Evolutionary conservation across 2,113 vertebrate species (phyloP).

Genomic region (Psilopsiagon aurifrons): DNA sequence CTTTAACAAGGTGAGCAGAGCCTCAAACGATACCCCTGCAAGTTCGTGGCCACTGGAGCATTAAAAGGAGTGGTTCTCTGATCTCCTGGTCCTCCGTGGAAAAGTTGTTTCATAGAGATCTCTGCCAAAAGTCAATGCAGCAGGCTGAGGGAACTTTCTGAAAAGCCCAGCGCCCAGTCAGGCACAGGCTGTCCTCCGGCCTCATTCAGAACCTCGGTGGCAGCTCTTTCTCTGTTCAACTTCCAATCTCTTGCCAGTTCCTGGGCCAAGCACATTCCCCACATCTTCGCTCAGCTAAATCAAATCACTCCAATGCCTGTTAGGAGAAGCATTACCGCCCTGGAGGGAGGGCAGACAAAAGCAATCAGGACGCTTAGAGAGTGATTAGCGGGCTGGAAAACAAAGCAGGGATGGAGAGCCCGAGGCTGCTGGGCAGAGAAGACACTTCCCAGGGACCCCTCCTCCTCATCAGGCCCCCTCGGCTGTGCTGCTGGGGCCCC

Average conservation of each 20-base stretch:
- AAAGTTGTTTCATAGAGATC: constrained; percentile 43
- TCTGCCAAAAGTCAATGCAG: neutral
- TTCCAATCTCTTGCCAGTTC: neutral
- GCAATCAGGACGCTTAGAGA: neutral
- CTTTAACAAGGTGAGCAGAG: constrained; percentile 51
- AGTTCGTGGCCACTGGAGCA: neutral
- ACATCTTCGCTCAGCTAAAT: neutral
- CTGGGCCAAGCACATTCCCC: neutral
- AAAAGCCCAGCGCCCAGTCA: neutral
- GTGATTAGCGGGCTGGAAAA: neutral
- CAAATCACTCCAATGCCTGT: neutral
- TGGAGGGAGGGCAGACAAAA: neutral
- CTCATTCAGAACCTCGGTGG: neutral
- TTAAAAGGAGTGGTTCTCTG: constrained; percentile 7
- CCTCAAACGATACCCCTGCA: constrained; percentile 22
- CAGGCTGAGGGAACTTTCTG: constrained; percentile 14
- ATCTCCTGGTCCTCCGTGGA: constrained; percentile 23
- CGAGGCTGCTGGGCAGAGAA: rapidly evolving
- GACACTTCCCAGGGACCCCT: rapidly evolving
- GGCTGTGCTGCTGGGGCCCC: rapidly evolving
- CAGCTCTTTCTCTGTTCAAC: neutral
- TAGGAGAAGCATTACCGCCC: rapidly evolving
- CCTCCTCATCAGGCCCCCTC: neutral
- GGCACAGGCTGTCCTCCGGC: neutral
- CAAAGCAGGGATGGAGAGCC: neutral